phyloP scores from a whole-genome alignment of 1,140 invertebrate genomes.

The Zaprionus capensis region DNA sequence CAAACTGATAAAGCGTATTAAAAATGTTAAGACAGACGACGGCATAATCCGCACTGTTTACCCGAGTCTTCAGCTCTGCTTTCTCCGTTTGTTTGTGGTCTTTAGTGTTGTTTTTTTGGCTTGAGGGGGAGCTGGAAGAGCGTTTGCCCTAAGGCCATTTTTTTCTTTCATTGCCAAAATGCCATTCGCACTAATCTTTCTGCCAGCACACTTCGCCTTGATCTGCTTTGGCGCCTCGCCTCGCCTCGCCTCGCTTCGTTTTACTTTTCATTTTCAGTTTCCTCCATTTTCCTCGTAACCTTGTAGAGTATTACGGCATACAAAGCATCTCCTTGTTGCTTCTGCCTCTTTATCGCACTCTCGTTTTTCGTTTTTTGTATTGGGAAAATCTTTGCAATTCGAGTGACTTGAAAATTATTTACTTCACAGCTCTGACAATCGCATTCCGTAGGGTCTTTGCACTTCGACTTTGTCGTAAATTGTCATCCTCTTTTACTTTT shows the following conservation, averaged over 20 bases:
- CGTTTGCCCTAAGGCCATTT: not conserved
- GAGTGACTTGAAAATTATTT: no score
- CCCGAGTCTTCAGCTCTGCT: not conserved
- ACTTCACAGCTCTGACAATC: no score
- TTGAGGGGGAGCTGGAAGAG: no score
- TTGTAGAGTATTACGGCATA: no score
- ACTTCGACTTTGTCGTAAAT: not conserved
- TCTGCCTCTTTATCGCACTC: no score
- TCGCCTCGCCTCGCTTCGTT: not conserved
- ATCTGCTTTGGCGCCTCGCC: not conserved
- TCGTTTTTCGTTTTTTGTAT: no score
- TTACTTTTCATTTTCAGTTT: not conserved
- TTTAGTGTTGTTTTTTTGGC: no score
- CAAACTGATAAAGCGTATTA: not conserved
- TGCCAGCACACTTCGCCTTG: not conserved
- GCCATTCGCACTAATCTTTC: conserved; percentile 5
- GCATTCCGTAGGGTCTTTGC: not conserved
- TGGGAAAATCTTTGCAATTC: no score
- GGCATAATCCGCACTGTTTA: not conserved
- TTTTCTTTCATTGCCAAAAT: not conserved
- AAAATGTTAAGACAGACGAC: not conserved
- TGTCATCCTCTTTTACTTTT: not conserved
- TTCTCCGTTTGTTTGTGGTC: not conserved
- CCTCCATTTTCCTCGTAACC: not conserved
- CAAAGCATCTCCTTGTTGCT: no score